phyloP scores from a whole-genome alignment of 2,113 vertebrate genomes.

The Xenopus borealis region DNA sequence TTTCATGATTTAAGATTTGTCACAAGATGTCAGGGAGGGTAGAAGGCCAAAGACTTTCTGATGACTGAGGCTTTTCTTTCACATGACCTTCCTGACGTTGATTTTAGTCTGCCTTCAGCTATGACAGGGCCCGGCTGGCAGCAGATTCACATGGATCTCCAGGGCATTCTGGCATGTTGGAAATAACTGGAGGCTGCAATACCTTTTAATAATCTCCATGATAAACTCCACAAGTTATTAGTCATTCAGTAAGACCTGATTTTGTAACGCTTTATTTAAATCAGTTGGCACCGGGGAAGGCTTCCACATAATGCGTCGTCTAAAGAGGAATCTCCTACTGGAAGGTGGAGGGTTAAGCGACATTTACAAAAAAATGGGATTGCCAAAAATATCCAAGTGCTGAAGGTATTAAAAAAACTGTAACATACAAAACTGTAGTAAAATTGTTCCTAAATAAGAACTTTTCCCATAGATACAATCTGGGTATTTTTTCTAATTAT shows the following conservation, averaged over 20 bases:
- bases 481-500: no score
- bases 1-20: conserved; percentile 65
- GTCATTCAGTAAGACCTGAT: neutral
- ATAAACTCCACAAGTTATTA: conserved; percentile 47
- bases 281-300: conserved; percentile 8
- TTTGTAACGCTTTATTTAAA: conserved; percentile 32
- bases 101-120: conserved; percentile 70
- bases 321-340: neutral
- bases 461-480: neutral
- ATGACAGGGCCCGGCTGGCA: conserved; percentile 67
- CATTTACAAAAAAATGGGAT: neutral
- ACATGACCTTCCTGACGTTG: conserved; percentile 64
- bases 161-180: conserved; percentile 87
- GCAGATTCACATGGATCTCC: conserved; percentile 78
- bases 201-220: conserved; percentile 53
- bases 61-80: conserved; percentile 66
- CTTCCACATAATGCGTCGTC: neutral
- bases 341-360: neutral
- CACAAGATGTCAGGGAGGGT: conserved; percentile 62
- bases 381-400: neutral
- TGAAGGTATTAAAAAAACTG: neutral
- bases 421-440: neutral
- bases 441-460: neutral
- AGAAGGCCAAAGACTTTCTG: conserved; percentile 64
- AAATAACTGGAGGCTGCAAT: conserved; percentile 56